These are phyloP conservation scores for Erythrocebus patas DNA, from an alignment of 2,113 vertebrate species.

Conservation along the genomic window DNA sequence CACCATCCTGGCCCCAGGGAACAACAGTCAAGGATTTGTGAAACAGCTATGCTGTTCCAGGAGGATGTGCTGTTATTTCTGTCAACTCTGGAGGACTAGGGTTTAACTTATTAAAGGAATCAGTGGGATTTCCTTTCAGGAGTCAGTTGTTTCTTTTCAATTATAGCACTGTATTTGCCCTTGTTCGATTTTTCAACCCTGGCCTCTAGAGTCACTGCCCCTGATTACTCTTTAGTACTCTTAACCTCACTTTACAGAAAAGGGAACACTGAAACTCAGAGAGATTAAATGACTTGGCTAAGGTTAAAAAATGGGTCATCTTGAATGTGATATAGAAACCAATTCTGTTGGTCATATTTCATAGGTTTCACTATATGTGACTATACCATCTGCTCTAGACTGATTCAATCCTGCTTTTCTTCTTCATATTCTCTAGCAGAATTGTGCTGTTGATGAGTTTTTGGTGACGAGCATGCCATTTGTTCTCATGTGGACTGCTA, in stretches of 20 bases:
- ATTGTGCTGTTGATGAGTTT: neutral
- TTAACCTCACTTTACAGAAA: constrained; percentile 40
- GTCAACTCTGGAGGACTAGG: neutral
- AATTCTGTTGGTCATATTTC: constrained; percentile 47
- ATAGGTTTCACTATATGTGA: neutral
- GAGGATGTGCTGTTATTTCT: neutral
- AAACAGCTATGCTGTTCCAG: neutral
- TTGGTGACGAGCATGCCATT: neutral
- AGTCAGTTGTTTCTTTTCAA: neutral
- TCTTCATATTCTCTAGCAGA: neutral
- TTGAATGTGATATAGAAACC: constrained; percentile 45
- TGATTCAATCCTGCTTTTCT: constrained; percentile 4
- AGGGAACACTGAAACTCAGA: constrained; percentile 33
- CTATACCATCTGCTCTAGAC: neutral
- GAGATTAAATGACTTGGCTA: constrained; percentile 58
- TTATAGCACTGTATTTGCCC: neutral
- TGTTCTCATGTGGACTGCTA: neutral
- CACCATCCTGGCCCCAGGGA: neutral
- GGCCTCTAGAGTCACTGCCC: neutral
- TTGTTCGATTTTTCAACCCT: neutral
- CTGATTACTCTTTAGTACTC: constrained; percentile 3
- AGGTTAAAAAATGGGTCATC: constrained; percentile 69
- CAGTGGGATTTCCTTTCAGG: neutral
- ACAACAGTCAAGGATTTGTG: neutral
- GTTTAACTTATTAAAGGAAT: neutral